Percentiles rank a stretch among this genome's conserved stretches.
These are phyloP conservation scores for Brotula barbata DNA, from an alignment of 2,797 vertebrate genomes.

Conservation along the genomic window DNA sequence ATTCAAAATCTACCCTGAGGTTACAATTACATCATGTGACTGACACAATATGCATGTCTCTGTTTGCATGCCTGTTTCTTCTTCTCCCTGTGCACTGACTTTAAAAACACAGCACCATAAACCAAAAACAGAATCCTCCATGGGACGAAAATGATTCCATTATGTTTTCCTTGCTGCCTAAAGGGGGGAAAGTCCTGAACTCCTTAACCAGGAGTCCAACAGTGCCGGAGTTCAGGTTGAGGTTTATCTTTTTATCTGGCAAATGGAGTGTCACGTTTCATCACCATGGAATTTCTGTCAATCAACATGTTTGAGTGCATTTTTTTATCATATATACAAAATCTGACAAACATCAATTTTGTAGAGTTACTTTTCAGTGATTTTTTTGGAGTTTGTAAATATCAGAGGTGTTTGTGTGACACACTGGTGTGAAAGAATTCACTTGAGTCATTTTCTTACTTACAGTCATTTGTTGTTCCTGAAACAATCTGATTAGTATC, in stretches of 20 bases:
- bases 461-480: no score
- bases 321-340: no score
- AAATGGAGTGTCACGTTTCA: neutral
- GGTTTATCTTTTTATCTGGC: neutral
- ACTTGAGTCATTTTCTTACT: no score
- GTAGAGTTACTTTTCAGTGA: no score
- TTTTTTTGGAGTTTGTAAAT: no score
- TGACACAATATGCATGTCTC: neutral
- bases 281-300: neutral
- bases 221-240: neutral
- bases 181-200: constrained; percentile 13
- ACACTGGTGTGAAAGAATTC: no score
- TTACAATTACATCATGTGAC: constrained; percentile 18
- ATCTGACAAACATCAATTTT: no score
- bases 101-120: constrained; percentile 15
- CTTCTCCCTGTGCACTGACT: constrained; percentile 7
- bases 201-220: neutral
- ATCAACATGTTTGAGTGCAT: neutral
- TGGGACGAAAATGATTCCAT: constrained; percentile 19
- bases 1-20: constrained; percentile 24
- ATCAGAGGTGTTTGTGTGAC: no score
- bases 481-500: no score
- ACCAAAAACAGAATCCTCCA: constrained; percentile 13
- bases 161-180: constrained; percentile 14
- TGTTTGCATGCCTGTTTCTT: constrained; percentile 29